Evolutionary conservation across 2,888 invertebrate genomes (phyloP).

Genomic region (Drosophila pseudotalamancana): DNA sequence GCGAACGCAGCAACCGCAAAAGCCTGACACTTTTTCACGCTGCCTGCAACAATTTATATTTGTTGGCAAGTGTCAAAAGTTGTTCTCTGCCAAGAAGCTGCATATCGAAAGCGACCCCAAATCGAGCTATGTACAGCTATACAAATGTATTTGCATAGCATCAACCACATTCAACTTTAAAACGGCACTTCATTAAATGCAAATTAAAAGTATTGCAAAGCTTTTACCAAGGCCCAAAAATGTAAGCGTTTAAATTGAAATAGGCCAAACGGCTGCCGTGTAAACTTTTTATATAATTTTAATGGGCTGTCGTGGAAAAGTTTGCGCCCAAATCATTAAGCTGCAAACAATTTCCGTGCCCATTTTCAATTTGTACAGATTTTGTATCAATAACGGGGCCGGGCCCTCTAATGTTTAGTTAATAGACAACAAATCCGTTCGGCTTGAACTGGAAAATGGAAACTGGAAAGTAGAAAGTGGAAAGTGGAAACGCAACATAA

Average conservation of each 20-base stretch:
- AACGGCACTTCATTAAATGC: constrained; percentile 58
- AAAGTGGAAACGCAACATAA: constrained; percentile 47
- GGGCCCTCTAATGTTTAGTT: constrained; percentile 65
- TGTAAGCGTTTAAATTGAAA: constrained; percentile 53
- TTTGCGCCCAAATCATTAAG: constrained; percentile 61
- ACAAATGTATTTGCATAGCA: not conserved
- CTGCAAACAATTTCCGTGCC: constrained; percentile 53
- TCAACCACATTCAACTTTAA: constrained; percentile 29
- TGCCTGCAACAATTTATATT: constrained; percentile 73
- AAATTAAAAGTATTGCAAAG: constrained; percentile 52
- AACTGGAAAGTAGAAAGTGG: no score
- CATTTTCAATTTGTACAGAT: constrained; percentile 72
- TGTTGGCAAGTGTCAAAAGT: constrained; percentile 72
- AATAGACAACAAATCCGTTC: constrained; percentile 58
- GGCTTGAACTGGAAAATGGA: not conserved
- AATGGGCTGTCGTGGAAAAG: constrained; percentile 56
- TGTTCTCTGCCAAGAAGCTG: constrained; percentile 25
- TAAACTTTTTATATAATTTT: constrained; percentile 75
- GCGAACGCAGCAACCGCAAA: constrained; percentile 54
- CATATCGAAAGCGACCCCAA: not conserved
- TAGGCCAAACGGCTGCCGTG: constrained; percentile 52
- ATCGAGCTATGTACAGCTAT: not conserved
- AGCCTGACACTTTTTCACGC: constrained; percentile 71
- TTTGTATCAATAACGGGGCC: constrained; percentile 65
- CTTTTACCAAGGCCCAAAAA: constrained; percentile 21